Evolutionary conservation across 2,888 invertebrate species (phyloP), one percentile per base, ranked within the genome.

Genomic region (Protula sp.): DNA sequence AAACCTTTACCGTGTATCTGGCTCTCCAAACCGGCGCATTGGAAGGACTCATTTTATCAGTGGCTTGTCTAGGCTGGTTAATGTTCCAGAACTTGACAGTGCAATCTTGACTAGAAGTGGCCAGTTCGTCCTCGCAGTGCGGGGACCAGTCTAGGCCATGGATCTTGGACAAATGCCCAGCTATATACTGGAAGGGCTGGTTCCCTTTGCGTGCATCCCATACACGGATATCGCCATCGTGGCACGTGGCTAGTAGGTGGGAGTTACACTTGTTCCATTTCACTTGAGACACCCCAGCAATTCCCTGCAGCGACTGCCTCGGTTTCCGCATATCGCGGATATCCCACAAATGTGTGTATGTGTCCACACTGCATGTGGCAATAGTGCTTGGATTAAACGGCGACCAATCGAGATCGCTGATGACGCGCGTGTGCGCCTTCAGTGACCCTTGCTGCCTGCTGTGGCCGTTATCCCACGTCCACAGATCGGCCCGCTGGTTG

Each of bases 81-180:
- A 91, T 89, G 79, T 94, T 92, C 83, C 94, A 95, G 81, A 93
- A 91, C 83, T 94, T 94, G 1, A 95, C 93, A 54, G 92, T 92
- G 59, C 92, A 90, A 82, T 97, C 95, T 82, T 95, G 94, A 83
- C 94, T 94, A 60, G 92, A 92, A 5, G 95, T 94, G 50, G 80
- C 82, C 56, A 82, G 71, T 26, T 73, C 69, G 61, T 72, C 67
- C 60, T 80, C 77, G 53, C 72, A 72, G 45, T 58, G 61, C 0
- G 79, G 79, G 81, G 90, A 92, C 95, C 95, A 97, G 80, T 95
- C 94, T 38, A 97, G 86, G 52, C 94, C 93, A 78, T 94, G 91
- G 67, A 95, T 94, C 84, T 93, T 87, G 51, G 87, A 85, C 63
- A 93, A 84, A 83, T 97, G 95, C 2, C 94, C 95, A 28, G 94